These are phyloP conservation scores for Cassiopea xamachana DNA, from an alignment of 30 jellyfish, hydroid and myxozoan species.

Conservation along the genomic window DNA sequence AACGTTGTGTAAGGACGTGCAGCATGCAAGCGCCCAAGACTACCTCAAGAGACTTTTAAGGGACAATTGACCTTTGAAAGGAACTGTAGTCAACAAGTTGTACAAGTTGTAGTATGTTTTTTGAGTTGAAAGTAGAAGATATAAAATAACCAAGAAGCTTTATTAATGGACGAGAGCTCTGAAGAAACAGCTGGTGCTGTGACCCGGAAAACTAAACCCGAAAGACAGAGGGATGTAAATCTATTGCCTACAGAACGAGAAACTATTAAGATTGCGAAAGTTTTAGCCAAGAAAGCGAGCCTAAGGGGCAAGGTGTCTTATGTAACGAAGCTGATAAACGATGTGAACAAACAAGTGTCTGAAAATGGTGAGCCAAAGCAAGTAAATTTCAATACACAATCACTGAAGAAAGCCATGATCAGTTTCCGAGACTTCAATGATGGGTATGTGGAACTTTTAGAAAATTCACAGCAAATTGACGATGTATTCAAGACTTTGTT, in stretches of 20 bases:
- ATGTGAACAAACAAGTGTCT: constrained; percentile 51
- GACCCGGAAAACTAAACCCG: constrained; percentile 47
- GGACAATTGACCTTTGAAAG: no score
- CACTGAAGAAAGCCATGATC: constrained; percentile 60
- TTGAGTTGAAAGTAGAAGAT: no score
- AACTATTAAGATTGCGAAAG: constrained; percentile 51
- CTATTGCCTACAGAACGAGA: constrained; percentile 34
- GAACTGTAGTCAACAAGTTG: background rate
- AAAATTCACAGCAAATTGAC: constrained; percentile 28
- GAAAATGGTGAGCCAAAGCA: constrained; percentile 29
- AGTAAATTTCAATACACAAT: constrained; percentile 31
- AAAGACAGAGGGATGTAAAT: constrained; percentile 39
- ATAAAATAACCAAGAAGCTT: constrained; percentile 9
- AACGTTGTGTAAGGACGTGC: no score
- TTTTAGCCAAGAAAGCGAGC: constrained; percentile 53
- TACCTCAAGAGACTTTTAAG: no score
- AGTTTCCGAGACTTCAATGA: constrained; percentile 37
- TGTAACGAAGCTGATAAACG: constrained; percentile 2
- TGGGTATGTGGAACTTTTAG: constrained; percentile 37
- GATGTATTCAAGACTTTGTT: constrained; percentile 18
- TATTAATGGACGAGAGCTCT: constrained; percentile 41
- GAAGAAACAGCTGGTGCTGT: constrained; percentile 58
- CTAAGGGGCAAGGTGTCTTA: constrained; percentile 50
- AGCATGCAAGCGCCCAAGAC: no score
- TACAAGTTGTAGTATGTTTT: no score